Conservation (phyloP, 1,140 invertebrate genomes). For the Zaprionus capensis region DNA sequence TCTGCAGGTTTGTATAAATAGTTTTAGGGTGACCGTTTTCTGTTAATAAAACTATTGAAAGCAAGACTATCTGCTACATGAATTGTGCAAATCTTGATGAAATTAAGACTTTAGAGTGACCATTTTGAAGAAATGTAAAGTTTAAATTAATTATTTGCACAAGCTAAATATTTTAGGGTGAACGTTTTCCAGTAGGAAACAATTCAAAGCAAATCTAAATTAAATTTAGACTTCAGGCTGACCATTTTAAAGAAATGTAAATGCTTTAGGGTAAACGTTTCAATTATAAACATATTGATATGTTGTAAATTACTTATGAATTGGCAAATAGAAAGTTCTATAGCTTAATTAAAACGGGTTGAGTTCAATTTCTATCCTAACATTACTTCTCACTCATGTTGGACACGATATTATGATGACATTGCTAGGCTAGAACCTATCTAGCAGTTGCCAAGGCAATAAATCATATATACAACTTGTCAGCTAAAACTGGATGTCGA, state of each 20-base stretch:
- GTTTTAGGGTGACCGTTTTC: too few relatives aligned
- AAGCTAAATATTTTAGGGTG: background rate
- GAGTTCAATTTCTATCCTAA: background rate
- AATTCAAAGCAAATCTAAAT: background rate
- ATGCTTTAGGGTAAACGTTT: background rate
- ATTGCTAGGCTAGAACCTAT: background rate
- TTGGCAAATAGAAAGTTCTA: background rate
- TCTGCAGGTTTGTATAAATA: too few relatives aligned
- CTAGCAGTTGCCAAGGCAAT: background rate
- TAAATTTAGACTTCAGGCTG: background rate
- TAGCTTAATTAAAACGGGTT: too few relatives aligned
- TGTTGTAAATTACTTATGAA: background rate
- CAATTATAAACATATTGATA: background rate
- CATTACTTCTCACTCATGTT: background rate
- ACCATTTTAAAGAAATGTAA: background rate
- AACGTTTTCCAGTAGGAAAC: background rate
- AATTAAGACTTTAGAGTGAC: too few relatives aligned
- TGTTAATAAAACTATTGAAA: too few relatives aligned
- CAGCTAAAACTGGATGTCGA: background rate
- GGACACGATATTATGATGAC: background rate
- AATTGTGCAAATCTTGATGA: too few relatives aligned
- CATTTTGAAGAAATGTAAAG: background rate
- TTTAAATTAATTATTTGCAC: background rate
- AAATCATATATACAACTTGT: background rate
- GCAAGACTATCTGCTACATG: too few relatives aligned